Conservation (phyloP, 2,888 invertebrate genomes). For the Amphipyra tragopoginis region DNA sequence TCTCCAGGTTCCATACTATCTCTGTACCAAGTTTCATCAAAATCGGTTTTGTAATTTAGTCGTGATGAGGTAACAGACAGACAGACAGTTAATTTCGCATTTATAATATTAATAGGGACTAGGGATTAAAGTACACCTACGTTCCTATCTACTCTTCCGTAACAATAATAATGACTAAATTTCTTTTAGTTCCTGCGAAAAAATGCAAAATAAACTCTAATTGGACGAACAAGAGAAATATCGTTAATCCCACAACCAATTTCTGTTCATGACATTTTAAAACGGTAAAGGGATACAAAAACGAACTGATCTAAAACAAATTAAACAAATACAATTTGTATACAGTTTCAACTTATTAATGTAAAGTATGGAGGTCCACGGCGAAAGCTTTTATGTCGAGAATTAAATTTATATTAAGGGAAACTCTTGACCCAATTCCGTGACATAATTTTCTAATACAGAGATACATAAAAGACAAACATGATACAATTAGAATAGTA, state of each 20-base stretch:
- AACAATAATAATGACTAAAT: too few relatives aligned
- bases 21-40: too few relatives aligned
- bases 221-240: constrained; percentile 10
- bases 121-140: too few relatives aligned
- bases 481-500: constrained; percentile 26
- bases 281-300: constrained; percentile 10
- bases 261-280: constrained; percentile 45
- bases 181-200: too few relatives aligned
- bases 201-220: too few relatives aligned
- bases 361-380: not conserved
- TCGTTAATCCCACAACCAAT: constrained; percentile 20
- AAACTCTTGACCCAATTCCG: constrained; percentile 26
- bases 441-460: constrained; percentile 25
- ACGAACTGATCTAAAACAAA: constrained; percentile 20
- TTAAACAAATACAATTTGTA: constrained; percentile 40
- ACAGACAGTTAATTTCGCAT: too few relatives aligned
- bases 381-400: constrained; percentile 30
- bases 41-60: too few relatives aligned
- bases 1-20: too few relatives aligned
- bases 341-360: constrained; percentile 22
- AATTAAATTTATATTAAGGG: constrained; percentile 37
- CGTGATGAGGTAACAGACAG: too few relatives aligned
- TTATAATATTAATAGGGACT: too few relatives aligned
- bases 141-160: too few relatives aligned
- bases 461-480: constrained; percentile 10